A percentile compares a stretch with the other conserved stretches of the same genome.
These are phyloP conservation scores for Tangara arthus DNA, from an alignment of 2,797 vertebrate genomes.

Conservation along the genomic window DNA sequence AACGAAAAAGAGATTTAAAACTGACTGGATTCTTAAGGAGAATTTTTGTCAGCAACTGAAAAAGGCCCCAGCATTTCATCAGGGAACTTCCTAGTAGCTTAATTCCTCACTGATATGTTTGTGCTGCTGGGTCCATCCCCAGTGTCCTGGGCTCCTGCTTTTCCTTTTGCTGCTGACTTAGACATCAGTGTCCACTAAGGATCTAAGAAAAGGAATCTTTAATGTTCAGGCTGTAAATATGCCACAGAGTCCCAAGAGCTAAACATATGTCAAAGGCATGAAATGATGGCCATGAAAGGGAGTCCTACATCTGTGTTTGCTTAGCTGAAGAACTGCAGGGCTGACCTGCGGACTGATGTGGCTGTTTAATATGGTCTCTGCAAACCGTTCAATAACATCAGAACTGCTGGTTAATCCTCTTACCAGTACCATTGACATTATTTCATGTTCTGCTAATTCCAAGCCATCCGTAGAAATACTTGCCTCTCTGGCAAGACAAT, in stretches of 20 bases:
- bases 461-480: constrained; percentile 24
- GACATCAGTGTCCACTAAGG: accelerated
- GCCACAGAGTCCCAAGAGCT: background rate
- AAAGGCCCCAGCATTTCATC: background rate
- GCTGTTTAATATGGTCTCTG: constrained; percentile 44
- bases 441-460: constrained; percentile 45
- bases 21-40: background rate
- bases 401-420: constrained; percentile 59
- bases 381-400: constrained; percentile 49
- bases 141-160: background rate
- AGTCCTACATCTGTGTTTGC: constrained; percentile 42
- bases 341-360: constrained; percentile 36
- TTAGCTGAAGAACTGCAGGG: background rate
- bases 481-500: background rate
- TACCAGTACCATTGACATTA: constrained; percentile 44
- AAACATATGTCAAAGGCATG: constrained; percentile 16
- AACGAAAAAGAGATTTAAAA: background rate
- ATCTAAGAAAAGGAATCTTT: background rate
- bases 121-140: background rate
- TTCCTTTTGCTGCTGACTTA: background rate
- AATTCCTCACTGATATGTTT: background rate
- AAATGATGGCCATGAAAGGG: constrained; percentile 26
- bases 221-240: constrained; percentile 31
- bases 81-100: background rate
- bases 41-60: background rate